Base-by-base conservation (phyloP, 2,888 invertebrate genomes). In the Ophion ellenae region DNA sequence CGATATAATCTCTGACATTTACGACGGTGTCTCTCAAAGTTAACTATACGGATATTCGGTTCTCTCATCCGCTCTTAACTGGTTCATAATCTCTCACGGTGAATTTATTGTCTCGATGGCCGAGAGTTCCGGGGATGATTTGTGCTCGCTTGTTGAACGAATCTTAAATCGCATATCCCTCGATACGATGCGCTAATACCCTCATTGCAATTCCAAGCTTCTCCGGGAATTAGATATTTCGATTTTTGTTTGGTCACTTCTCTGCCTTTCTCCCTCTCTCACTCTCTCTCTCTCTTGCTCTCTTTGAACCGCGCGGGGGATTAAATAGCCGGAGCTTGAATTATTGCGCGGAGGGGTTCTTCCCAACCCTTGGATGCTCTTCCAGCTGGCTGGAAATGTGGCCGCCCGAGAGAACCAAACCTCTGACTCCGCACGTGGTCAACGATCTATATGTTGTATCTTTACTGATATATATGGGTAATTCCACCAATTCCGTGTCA, bases 281-380 rank as follows among this genome's bases (percentile, higher is more conserved):
- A 10, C 64, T 47, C 64, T 64, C 14, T 59, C 59, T 32, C 77
- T 64, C 24, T 32, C 53, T 74, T 36, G n/a, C 36, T 24, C 32
- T 53, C 45, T 11, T 3, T 32, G 53, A 1, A 76, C n/a, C n/a
- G 64, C 24, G 24, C 32, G 6, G 2, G 64, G 85, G 85, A 86
- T 86, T 86, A 86, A 86, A 83, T 81, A 71, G 76, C 80, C 66
- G 24, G 80, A 83, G 85, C 83, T 82, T 86, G 85, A 86, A 86
- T 86, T 86, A 86, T 86, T 71, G 77, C 45, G 66, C 17, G 20
- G 64, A 75, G 64, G 81, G 69, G 45, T 36, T 76, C 80, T 71
- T 45, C 59, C 71, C 70, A 57, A 36, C 76, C 57, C 84, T 14
- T 20, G 24, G 47, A 24, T 45, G 45, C 81, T 67, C 66, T 74